These are phyloP conservation scores for Sylvilagus floridanus DNA, from an alignment of 2,797 vertebrate species.

Conservation along the genomic window DNA sequence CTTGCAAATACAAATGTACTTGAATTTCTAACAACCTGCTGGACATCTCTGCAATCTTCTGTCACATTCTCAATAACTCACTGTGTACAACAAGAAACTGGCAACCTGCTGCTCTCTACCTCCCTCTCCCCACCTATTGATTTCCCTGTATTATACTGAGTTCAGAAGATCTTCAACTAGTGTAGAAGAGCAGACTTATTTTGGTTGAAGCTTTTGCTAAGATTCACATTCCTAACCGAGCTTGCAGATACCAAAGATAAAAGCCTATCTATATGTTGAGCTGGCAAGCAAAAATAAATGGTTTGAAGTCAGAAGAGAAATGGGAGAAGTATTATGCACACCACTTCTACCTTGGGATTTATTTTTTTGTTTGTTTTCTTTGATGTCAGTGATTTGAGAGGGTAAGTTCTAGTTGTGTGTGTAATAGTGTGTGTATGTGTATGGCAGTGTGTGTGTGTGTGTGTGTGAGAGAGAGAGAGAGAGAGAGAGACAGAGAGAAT, in stretches of 20 bases:
- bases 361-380: conserved; percentile 23
- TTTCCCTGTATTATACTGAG: conserved; percentile 22
- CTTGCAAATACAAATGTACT: not conserved
- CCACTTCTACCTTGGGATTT: not conserved
- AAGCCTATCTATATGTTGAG: not conserved
- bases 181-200: conserved; percentile 51
- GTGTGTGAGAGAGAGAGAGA: not conserved
- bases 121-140: not conserved
- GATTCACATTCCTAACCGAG: not conserved
- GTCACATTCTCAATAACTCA: conserved; percentile 25
- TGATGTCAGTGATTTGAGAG: conserved; percentile 43
- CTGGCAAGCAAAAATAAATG: not conserved
- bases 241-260: not conserved
- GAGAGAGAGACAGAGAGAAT: too few relatives aligned
- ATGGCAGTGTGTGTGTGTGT: not conserved
- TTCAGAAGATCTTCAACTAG: conserved; percentile 4
- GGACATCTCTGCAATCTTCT: conserved; percentile 17
- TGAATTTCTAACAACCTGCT: conserved; percentile 57
- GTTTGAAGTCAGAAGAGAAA: conserved; percentile 43
- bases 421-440: not conserved
- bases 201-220: conserved; percentile 47
- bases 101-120: not conserved
- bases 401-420: not conserved
- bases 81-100: conserved; percentile 13
- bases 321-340: not conserved